Evolutionary conservation across 1,140 invertebrate genomes (phyloP), one percentile per base, ranked within the genome.

Genomic region (Ylistrum balloti): DNA sequence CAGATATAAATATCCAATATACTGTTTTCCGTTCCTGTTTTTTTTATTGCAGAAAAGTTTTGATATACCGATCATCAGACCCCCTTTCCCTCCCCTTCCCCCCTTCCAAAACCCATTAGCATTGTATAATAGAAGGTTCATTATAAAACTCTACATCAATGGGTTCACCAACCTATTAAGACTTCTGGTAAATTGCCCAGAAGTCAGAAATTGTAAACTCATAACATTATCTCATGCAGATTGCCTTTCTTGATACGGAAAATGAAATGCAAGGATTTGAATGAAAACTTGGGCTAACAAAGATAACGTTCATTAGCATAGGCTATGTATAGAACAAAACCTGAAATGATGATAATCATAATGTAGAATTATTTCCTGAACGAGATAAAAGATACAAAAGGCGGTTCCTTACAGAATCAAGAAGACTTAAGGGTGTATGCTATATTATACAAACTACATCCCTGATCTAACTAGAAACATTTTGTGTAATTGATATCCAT

Each of bases 111-210:
- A 38, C 17, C 56, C 56, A 74, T 28, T 28, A 45, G 17, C 41
- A 74, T 74, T 28, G 56, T 74, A 74, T 74, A 28, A 17, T 28
- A 74, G 15, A 74, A 74, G 7, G 56, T 28, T 74, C n/a, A 74
- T 74, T 74, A 74, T 56, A 28, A 74, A 74, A 28, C 45, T 1
- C 11, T 38, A 28, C 56, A 74, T 74, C n/a, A 74, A n/a, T 3
- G 56, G n/a, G 3, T 74, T n/a, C 5, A 17, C n/a, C 56, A 28
- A 28, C 17, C n/a, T 28, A 74, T 74, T 74, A n/a, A 74, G 56
- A 74, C 56, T 28, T 74, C 56, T 74, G 56, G 56, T 74, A 74
- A n/a, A 74, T 74, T 74, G 56, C 56, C 56, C 56, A 74, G 28
- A 74, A 74, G 56, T 2, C 56, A 28, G 56, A 74, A 34, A 38